phyloP scores from a whole-genome alignment of 2,888 invertebrate genomes.

The Masnerella sp. region DNA sequence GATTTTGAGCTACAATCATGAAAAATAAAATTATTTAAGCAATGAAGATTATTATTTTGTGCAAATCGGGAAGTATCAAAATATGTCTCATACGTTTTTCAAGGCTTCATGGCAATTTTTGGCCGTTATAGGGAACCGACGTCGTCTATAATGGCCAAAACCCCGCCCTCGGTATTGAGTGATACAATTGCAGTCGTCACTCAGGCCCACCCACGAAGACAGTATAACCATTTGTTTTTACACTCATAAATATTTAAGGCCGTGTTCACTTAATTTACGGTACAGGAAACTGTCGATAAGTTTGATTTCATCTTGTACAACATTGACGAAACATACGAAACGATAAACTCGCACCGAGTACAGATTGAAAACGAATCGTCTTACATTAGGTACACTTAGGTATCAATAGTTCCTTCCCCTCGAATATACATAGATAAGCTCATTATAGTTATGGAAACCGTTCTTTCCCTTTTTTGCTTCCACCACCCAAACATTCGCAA shows the following conservation, averaged over 20 bases:
- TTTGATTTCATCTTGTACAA: constrained; percentile 65
- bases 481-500: constrained; percentile 64
- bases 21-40: constrained; percentile 74
- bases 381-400: constrained; percentile 76
- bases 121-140: constrained; percentile 54
- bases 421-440: constrained; percentile 75
- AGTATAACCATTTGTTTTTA: constrained; percentile 65
- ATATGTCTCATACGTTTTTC: constrained; percentile 73
- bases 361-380: constrained; percentile 69
- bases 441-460: constrained; percentile 75
- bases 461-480: constrained; percentile 59
- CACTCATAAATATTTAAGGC: constrained; percentile 72
- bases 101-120: constrained; percentile 58
- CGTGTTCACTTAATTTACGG: constrained; percentile 68
- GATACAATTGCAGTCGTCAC: constrained; percentile 57
- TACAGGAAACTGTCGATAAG: constrained; percentile 69
- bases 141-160: constrained; percentile 43
- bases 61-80: constrained; percentile 76
- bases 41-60: constrained; percentile 70
- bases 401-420: constrained; percentile 72
- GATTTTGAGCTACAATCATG: constrained; percentile 73
- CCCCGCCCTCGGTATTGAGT: constrained; percentile 33
- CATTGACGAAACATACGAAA: constrained; percentile 64
- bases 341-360: no score
- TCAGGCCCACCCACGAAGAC: constrained; percentile 65